Percentiles rank a stretch among this genome's conserved stretches.
Conservation (phyloP, 2,888 invertebrate species). For the Spodoptera littoralis region DNA sequence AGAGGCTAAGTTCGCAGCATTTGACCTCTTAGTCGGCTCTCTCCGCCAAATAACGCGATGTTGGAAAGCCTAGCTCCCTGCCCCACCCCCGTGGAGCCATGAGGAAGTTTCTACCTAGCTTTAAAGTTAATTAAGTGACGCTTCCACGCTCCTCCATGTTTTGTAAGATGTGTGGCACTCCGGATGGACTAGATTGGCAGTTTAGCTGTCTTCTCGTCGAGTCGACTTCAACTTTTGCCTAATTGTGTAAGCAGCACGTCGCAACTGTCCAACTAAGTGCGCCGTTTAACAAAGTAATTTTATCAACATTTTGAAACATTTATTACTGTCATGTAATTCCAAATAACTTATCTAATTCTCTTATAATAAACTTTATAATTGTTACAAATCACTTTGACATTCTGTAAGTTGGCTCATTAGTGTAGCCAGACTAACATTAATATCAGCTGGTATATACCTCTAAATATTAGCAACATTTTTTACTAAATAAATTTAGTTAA, state of each 20-base stretch:
- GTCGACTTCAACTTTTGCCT: conserved; percentile 59
- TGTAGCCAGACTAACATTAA: not conserved
- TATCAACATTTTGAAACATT: conserved; percentile 40
- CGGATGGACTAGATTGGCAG: conserved; percentile 69
- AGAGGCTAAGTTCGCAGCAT: conserved; percentile 68
- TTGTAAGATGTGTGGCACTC: conserved; percentile 70
- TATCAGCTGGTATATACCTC: conserved; percentile 1
- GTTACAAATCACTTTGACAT: conserved; percentile 34
- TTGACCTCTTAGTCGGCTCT: conserved; percentile 72
- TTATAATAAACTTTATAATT: conserved; percentile 36
- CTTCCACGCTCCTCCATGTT: conserved; percentile 66
- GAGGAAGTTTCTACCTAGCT: conserved; percentile 76
- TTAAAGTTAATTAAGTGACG: conserved; percentile 82
- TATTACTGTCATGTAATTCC: conserved; percentile 26
- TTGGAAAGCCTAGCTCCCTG: conserved; percentile 61
- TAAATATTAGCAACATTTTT: not conserved
- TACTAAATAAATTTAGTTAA: conserved; percentile 15
- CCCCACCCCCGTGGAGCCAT: conserved; percentile 38
- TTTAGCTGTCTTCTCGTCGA: conserved; percentile 58
- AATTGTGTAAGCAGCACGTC: conserved; percentile 50
- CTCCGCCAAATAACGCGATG: conserved; percentile 71
- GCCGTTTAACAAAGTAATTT: conserved; percentile 30
- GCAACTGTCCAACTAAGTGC: conserved; percentile 41
- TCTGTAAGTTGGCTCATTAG: conserved; percentile 16
- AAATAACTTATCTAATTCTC: conserved; percentile 32